phyloP scores from a whole-genome alignment of 2,113 vertebrate species.

The Planiliza haematocheilus region DNA sequence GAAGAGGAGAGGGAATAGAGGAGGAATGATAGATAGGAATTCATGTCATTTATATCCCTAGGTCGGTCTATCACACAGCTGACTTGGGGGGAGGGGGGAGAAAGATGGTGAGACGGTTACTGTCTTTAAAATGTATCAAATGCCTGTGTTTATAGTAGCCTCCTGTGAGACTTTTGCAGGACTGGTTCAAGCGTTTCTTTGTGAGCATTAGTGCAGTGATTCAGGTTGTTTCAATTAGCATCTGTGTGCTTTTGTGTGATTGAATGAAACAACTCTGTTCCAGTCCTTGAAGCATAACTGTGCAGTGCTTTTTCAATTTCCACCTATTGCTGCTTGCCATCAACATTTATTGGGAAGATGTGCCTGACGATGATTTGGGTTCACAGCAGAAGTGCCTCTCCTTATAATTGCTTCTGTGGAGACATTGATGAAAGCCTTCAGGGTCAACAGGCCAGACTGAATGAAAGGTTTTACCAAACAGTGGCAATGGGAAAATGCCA shows the following conservation, averaged over 20 bases:
- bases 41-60: constrained; percentile 75
- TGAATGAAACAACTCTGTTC: constrained; percentile 46
- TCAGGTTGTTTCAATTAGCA: constrained; percentile 54
- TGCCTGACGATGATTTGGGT: constrained; percentile 57
- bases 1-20: constrained; percentile 56
- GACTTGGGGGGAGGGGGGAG: constrained; percentile 43
- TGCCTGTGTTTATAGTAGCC: constrained; percentile 16
- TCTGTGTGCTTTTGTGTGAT: constrained; percentile 39
- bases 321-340: constrained; percentile 44
- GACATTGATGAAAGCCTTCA: constrained; percentile 57
- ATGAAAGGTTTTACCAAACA: constrained; percentile 30
- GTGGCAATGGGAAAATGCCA: constrained; percentile 5
- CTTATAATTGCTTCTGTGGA: constrained; percentile 65
- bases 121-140: constrained; percentile 35
- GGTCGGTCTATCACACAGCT: constrained; percentile 69
- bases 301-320: constrained; percentile 62
- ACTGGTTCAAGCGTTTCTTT: constrained; percentile 12
- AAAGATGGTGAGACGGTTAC: constrained; percentile 28
- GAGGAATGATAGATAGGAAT: constrained; percentile 77
- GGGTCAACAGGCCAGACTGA: constrained; percentile 37
- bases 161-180: constrained; percentile 1
- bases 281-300: constrained; percentile 59
- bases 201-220: constrained; percentile 30
- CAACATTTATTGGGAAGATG: constrained; percentile 50
- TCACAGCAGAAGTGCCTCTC: constrained; percentile 53